These are phyloP conservation scores for Epinotia brunnichana DNA, from an alignment of 2,888 invertebrate species.

Conservation along the genomic window DNA sequence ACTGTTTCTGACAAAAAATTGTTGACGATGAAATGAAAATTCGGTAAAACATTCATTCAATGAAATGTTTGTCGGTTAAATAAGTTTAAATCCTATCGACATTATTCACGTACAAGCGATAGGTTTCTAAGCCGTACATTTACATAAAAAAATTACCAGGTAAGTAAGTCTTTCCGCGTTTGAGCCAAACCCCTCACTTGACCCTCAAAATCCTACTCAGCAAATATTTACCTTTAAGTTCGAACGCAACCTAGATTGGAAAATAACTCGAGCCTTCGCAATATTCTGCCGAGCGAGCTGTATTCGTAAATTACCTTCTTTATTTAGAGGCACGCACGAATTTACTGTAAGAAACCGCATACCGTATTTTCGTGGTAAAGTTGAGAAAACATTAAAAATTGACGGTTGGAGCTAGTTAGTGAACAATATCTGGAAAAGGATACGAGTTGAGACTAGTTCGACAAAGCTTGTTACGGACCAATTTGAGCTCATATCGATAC, in stretches of 20 bases:
- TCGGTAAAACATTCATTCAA: too few relatives aligned
- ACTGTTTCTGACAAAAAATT: too few relatives aligned
- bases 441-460: background rate
- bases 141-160: background rate
- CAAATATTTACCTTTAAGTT: conserved; percentile 25
- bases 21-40: too few relatives aligned
- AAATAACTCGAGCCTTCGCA: conserved; percentile 27
- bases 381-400: conserved; percentile 15
- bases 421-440: background rate
- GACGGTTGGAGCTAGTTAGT: background rate
- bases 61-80: too few relatives aligned
- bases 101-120: background rate
- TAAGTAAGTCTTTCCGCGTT: background rate
- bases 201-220: conserved; percentile 19
- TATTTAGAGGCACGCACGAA: conserved; percentile 35
- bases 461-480: background rate
- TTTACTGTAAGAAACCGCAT: conserved; percentile 22
- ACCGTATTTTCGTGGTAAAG: conserved; percentile 5
- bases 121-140: background rate
- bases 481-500: background rate
- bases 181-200: background rate
- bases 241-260: conserved; percentile 12
- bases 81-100: too few relatives aligned
- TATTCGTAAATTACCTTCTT: conserved; percentile 37
- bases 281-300: conserved; percentile 23